Conservation (phyloP, 2,888 invertebrate species). For the Ophraella communa region DNA sequence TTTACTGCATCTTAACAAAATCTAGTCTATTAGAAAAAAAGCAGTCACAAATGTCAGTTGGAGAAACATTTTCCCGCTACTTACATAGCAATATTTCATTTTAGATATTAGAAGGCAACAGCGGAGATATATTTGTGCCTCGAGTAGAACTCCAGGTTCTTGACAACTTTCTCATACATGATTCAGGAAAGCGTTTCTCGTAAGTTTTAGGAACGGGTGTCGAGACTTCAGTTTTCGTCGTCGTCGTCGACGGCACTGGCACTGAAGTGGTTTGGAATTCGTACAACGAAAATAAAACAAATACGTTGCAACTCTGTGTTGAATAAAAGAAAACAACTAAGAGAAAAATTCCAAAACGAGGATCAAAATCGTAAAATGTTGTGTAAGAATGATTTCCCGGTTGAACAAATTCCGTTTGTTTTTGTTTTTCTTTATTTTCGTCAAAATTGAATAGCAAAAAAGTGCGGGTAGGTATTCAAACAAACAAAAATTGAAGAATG, state of each 20-base stretch:
- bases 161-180: not conserved
- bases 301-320: not conserved
- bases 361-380: not conserved
- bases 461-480: too few species aligned
- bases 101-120: not conserved
- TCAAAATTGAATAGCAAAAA: too few species aligned
- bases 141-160: not conserved
- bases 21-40: too few species aligned
- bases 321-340: not conserved
- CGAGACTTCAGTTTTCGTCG: not conserved
- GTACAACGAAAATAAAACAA: not conserved
- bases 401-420: too few species aligned
- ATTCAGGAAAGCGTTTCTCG: not conserved
- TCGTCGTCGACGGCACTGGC: too few species aligned
- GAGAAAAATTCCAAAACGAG: not conserved
- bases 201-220: not conserved
- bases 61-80: too few species aligned
- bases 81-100: too few species aligned
- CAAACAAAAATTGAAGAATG: too few species aligned
- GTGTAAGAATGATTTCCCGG: not conserved
- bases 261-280: not conserved
- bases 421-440: too few species aligned
- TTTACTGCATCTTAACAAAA: too few species aligned
- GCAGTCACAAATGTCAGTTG: too few species aligned
- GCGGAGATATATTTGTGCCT: not conserved